Base-by-base conservation (phyloP, 1,140 invertebrate species). In the Danaus melanippus region DNA sequence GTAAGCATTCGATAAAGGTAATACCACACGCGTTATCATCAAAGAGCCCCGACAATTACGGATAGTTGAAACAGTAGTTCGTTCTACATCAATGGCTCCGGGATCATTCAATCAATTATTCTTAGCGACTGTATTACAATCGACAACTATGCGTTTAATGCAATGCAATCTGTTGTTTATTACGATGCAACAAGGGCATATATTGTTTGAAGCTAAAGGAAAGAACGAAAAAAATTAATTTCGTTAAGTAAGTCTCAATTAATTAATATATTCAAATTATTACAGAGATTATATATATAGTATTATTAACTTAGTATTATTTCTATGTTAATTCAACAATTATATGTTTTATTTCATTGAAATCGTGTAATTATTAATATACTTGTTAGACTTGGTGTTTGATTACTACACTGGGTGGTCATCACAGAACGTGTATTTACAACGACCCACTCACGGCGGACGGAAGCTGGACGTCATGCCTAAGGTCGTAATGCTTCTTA, bases 381-480 rank as follows among this genome's bases (percentile, higher is more conserved):
- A 5, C 21, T 62, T 70, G 53, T 50, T 74, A 79, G 77, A 74
- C 68, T 62, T 61, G 71, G 79, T 83, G 71, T 83, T 68, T 57
- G 50, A 66, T 83, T 83, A 74, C 79, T 50, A 45, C 47, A 67
- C 56, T 80, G 79, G 77, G 77, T 83, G 79, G 79, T 62, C 76
- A 65, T 21, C n/a, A 61, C 50, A 79, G 69, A 66, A 58, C 62
- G 62, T 67, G 68, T 15, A 67, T 51, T 53, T 56, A 67, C 62
- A 73, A 58, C 55, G 59, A 53, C 62, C 52, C 63, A 58, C 63
- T 66, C 56, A 62, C 56, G 42, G 65, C 60, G 21, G 7, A 32
- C 21, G 21, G 21, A 32, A 7, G 21, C 6, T 32, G 21, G 21
- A 32, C 42, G 12, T 48, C 46, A 53, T 56, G 44, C 15, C 3